Percentiles rank a stretch among this genome's conserved stretches.
phyloP scores from a whole-genome alignment of 2,888 invertebrate species.

The Atethmia centrago region DNA sequence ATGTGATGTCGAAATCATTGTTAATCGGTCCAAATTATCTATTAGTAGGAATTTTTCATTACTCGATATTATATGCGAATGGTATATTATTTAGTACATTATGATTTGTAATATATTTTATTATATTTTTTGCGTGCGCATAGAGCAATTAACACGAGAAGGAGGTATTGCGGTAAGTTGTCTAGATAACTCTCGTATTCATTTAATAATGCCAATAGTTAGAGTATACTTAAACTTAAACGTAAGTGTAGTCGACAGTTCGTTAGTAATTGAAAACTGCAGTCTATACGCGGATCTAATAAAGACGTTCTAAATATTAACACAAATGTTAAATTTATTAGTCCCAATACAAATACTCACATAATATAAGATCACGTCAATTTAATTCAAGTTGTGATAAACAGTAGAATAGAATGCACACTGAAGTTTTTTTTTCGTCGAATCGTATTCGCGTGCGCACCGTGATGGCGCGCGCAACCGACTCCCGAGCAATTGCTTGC shows the following conservation, averaged over 20 bases:
- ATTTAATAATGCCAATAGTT: constrained; percentile 1
- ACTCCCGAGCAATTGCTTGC: constrained; percentile 67
- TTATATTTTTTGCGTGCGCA: constrained; percentile 6
- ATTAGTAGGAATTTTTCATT: constrained; percentile 1
- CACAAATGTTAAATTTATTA: background rate
- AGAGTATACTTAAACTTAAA: background rate
- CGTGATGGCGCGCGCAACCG: constrained; percentile 72
- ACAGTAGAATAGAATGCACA: constrained; percentile 59
- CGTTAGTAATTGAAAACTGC: constrained; percentile 35
- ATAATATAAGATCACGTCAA: constrained; percentile 53
- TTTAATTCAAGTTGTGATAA: constrained; percentile 49
- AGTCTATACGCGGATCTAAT: background rate
- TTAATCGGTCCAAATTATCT: constrained; percentile 3
- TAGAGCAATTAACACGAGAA: constrained; percentile 14
- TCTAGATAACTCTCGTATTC: background rate
- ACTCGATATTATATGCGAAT: background rate
- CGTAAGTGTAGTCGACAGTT: constrained; percentile 21
- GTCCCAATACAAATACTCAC: constrained; percentile 55
- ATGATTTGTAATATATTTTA: constrained; percentile 6
- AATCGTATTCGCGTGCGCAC: constrained; percentile 77
- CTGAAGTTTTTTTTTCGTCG: constrained; percentile 30
- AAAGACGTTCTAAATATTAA: background rate
- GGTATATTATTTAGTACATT: background rate
- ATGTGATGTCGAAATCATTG: constrained; percentile 12
- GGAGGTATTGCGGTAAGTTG: background rate